A percentile compares a stretch with the other conserved stretches of the same genome.
These are phyloP conservation scores for Tricholaema leucomelas DNA, from an alignment of 2,113 vertebrate genomes.

Conservation along the genomic window DNA sequence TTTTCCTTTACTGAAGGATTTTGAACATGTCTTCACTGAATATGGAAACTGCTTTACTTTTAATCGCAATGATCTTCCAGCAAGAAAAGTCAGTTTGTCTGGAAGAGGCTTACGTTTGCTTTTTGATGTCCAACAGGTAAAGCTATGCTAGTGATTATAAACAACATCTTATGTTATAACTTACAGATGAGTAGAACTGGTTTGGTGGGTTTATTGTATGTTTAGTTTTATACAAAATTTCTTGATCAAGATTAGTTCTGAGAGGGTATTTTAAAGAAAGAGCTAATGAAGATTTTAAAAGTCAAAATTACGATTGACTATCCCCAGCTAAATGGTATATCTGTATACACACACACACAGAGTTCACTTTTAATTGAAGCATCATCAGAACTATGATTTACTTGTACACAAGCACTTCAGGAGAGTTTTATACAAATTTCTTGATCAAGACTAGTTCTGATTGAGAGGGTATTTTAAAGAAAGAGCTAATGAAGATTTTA, in stretches of 20 bases:
- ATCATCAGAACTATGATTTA: neutral
- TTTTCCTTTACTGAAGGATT: constrained; percentile 75
- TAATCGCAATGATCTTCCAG: constrained; percentile 67
- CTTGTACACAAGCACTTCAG: neutral
- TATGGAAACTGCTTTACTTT: constrained; percentile 84
- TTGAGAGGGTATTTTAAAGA: neutral
- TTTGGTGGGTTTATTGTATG: neutral
- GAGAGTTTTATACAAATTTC: neutral
- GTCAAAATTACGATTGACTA: neutral
- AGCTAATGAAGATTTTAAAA: neutral
- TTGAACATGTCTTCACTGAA: constrained; percentile 80
- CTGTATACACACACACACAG: too few relatives aligned
- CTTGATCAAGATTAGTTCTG: neutral
- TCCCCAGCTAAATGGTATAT: neutral
- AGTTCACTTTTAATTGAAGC: neutral
- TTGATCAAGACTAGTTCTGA: neutral
- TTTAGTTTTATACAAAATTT: neutral
- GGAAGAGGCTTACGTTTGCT: constrained; percentile 79
- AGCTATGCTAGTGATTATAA: neutral
- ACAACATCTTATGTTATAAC: neutral
- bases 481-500: neutral
- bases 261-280: neutral
- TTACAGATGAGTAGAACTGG: neutral
- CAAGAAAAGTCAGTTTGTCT: constrained; percentile 72
- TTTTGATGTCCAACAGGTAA: constrained; percentile 80